Evolutionary conservation across 1,140 invertebrate genomes (phyloP).

Genomic region (Hycleus cichorii): DNA sequence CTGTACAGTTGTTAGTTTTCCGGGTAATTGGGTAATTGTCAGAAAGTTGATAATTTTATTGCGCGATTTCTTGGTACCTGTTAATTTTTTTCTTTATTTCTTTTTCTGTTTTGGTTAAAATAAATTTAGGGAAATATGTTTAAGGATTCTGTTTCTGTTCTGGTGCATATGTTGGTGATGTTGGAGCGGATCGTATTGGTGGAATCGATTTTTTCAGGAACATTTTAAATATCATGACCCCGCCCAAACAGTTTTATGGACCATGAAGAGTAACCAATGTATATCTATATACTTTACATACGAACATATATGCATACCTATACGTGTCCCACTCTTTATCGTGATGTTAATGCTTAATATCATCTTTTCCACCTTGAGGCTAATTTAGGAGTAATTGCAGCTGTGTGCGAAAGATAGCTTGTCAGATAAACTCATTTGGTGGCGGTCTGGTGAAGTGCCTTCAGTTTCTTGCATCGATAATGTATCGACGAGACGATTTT

Average conservation of each 20-base stretch:
- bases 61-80: no score
- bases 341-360: conserved; percentile 1
- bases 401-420: conserved; percentile 30
- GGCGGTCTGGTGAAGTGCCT: conserved; percentile 14
- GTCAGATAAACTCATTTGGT: conserved; percentile 33
- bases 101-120: no score
- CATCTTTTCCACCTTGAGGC: conserved; percentile 25
- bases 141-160: not conserved
- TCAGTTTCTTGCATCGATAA: conserved; percentile 14
- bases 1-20: no score
- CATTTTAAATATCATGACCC: conserved; percentile 24
- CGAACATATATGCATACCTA: not conserved
- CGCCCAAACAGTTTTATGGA: conserved; percentile 24
- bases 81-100: no score
- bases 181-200: conserved; percentile 25
- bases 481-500: conserved; percentile 8
- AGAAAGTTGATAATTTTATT: no score
- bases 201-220: conserved; percentile 25
- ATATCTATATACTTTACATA: no score
- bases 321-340: conserved; percentile 5
- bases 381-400: conserved; percentile 31
- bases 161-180: conserved; percentile 26
- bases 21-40: no score
- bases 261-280: conserved; percentile 12
- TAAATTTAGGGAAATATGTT: no score